Evolutionary conservation across 2,113 vertebrate species (phyloP).

Genomic region (Osmerus eperlanus): DNA sequence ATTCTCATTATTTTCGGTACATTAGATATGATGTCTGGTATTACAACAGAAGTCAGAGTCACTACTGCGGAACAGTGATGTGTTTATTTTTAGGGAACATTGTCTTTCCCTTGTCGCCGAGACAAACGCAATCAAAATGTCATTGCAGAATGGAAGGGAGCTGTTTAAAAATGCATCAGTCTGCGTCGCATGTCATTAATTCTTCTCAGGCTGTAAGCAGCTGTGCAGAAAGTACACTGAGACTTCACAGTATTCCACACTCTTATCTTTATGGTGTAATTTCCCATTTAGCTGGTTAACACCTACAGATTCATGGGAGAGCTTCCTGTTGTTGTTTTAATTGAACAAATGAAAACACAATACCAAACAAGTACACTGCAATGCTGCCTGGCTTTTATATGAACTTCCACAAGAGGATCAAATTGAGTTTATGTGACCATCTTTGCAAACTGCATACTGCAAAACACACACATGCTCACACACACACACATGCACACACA

Average conservation of each 20-base stretch:
- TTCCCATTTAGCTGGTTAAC: constrained; percentile 66
- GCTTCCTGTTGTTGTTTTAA: constrained; percentile 46
- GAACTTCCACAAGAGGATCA: constrained; percentile 15
- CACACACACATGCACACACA: constrained; percentile 11
- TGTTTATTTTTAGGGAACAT: constrained; percentile 59
- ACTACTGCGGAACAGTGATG: constrained; percentile 57
- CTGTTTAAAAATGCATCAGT: constrained; percentile 71
- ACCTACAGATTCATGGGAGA: constrained; percentile 50
- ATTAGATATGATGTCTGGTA: constrained; percentile 58
- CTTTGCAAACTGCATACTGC: background rate
- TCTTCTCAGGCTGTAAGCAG: constrained; percentile 59
- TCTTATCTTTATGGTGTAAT: constrained; percentile 70
- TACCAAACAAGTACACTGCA: constrained; percentile 50
- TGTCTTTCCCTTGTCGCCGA: constrained; percentile 30
- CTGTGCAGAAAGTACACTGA: constrained; percentile 58
- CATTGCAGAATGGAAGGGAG: constrained; percentile 64
- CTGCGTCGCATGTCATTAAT: constrained; percentile 62
- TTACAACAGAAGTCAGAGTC: constrained; percentile 59
- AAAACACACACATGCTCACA: background rate
- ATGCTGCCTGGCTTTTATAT: constrained; percentile 43
- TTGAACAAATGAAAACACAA: constrained; percentile 60
- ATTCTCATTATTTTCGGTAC: constrained; percentile 59
- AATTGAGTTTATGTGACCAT: background rate
- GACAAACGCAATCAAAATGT: constrained; percentile 72
- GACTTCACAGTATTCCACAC: constrained; percentile 58